Evolutionary conservation across 2,888 invertebrate species (phyloP).

Genomic region (Sceliomorpha sp.): DNA sequence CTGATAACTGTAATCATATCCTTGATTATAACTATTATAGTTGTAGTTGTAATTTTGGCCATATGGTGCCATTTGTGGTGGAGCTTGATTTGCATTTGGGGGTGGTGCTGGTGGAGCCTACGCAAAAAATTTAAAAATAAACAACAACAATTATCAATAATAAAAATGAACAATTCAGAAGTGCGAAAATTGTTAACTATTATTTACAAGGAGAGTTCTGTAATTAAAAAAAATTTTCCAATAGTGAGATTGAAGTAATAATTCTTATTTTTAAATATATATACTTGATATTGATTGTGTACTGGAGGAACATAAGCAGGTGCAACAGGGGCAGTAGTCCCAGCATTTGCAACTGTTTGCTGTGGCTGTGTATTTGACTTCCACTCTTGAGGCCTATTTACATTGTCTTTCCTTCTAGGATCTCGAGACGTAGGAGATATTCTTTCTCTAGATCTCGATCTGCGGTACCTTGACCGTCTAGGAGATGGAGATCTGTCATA

Average conservation of each 20-base stretch:
- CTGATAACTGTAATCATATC: constrained; percentile 74
- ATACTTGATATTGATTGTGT: constrained; percentile 76
- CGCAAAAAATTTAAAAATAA: constrained; percentile 10
- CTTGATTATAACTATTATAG: constrained; percentile 73
- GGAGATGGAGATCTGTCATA: constrained; percentile 76
- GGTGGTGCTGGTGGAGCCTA: constrained; percentile 72
- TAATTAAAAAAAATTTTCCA: too few species aligned
- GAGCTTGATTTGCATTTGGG: constrained; percentile 75
- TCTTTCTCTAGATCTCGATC: constrained; percentile 73
- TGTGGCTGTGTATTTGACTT: constrained; percentile 63
- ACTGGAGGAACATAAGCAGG: constrained; percentile 66
- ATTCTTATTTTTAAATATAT: too few species aligned
- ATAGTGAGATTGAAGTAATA: too few species aligned
- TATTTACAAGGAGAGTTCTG: not conserved
- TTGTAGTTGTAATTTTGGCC: constrained; percentile 75
- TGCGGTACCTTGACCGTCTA: constrained; percentile 72
- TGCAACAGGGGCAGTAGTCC: constrained; percentile 60
- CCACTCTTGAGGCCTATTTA: constrained; percentile 69
- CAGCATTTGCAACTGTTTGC: constrained; percentile 58
- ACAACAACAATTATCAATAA: not conserved
- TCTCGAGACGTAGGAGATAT: constrained; percentile 73
- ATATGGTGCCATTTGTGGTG: constrained; percentile 72
- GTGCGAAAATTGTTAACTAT: too few species aligned
- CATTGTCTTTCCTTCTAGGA: constrained; percentile 71
- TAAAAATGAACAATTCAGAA: not conserved